A percentile compares a stretch with the other conserved stretches of the same genome.
Conservation (phyloP, 2,888 invertebrate species). For the Scaptomyza reducta region DNA sequence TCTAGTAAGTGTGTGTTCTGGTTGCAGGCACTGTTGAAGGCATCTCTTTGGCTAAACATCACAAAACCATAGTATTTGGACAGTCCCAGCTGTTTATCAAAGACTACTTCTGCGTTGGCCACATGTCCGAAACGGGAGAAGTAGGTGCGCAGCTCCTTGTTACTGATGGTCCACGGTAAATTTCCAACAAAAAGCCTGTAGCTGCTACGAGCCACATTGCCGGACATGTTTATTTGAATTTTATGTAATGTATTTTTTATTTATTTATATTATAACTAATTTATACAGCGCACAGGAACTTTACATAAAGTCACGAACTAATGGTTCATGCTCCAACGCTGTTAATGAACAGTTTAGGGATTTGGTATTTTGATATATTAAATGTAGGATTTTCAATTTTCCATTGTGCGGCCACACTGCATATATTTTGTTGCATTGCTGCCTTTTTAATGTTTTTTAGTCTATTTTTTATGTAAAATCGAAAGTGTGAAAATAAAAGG, state of each 20-base stretch:
- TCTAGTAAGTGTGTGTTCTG: conserved; percentile 88
- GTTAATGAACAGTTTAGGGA: background rate
- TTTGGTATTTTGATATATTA: conserved; percentile 13
- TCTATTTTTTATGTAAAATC: conserved; percentile 73
- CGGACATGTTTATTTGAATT: conserved; percentile 61
- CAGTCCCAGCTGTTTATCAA: conserved; percentile 90
- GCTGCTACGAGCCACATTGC: conserved; percentile 70
- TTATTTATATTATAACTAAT: conserved; percentile 33
- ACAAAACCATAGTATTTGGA: conserved; percentile 92
- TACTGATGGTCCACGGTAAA: conserved; percentile 92
- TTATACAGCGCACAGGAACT: background rate
- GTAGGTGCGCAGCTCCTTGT: conserved; percentile 89
- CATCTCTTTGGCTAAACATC: conserved; percentile 87
- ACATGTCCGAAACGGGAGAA: conserved; percentile 92
- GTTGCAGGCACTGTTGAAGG: conserved; percentile 87
- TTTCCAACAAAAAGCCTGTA: conserved; percentile 90
- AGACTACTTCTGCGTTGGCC: conserved; percentile 87
- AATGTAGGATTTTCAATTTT: background rate
- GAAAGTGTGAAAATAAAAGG: conserved; percentile 50
- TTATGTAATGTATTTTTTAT: conserved; percentile 24
- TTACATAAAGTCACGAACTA: background rate
- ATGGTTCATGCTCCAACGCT: background rate
- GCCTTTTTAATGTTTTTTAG: conserved; percentile 59
- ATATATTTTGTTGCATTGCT: conserved; percentile 54
- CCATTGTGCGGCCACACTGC: conserved; percentile 20